phyloP scores from a whole-genome alignment of 2,113 vertebrate genomes.

The Trichechus manatus region DNA sequence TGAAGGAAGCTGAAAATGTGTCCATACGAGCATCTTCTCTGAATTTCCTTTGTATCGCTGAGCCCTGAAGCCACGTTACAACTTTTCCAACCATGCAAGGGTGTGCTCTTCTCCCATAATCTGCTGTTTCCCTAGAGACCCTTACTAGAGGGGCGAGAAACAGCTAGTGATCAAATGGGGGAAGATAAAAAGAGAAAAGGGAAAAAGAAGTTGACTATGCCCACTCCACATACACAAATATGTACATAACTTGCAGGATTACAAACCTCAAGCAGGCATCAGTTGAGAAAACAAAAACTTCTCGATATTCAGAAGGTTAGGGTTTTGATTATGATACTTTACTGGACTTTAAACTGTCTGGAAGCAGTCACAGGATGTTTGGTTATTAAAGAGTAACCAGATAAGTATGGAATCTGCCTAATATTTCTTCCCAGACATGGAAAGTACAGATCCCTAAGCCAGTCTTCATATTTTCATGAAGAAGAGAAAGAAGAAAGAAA shows the following conservation, averaged over 20 bases:
- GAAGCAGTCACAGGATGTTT: not conserved
- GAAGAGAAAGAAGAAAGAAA: no score
- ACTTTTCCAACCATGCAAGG: not conserved
- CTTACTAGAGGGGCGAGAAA: not conserved
- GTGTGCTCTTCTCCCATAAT: not conserved
- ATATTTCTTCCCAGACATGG: no score
- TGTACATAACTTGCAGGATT: not conserved
- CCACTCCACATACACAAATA: not conserved
- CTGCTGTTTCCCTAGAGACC: not conserved
- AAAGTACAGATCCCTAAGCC: no score
- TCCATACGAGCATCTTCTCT: not conserved
- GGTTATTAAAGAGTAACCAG: not conserved
- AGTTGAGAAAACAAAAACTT: not conserved
- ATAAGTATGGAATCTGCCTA: not conserved
- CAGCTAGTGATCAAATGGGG: not conserved
- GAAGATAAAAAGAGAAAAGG: not conserved
- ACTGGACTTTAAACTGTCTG: not conserved
- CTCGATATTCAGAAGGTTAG: not conserved
- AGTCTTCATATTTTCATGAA: no score
- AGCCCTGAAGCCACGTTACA: not conserved
- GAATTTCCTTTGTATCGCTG: not conserved
- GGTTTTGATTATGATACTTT: not conserved
- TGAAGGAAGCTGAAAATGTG: not conserved
- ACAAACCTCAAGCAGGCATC: not conserved
- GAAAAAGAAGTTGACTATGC: not conserved